A percentile compares a stretch with the other conserved stretches of the same genome.
phyloP scores from a whole-genome alignment of 2,797 vertebrate species.

The Phoxinus dragarum region DNA sequence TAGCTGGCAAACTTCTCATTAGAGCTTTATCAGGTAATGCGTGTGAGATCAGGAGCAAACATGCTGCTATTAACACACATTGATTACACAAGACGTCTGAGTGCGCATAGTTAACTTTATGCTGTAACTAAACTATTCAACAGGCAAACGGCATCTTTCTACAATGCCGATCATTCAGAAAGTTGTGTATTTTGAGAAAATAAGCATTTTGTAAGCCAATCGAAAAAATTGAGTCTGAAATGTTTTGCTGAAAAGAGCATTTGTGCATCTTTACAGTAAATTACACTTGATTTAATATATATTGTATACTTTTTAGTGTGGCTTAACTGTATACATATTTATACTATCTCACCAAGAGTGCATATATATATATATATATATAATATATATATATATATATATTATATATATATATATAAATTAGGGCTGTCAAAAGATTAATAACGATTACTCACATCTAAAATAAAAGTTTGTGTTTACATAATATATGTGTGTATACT shows the following conservation, averaged over 20 bases:
- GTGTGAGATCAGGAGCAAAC: conserved; percentile 8
- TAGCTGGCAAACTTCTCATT: conserved; percentile 1
- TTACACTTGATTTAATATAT: neutral
- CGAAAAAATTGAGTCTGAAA: neutral
- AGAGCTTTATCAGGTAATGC: conserved; percentile 22
- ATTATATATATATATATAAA: too few species aligned
- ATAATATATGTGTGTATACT: too few species aligned
- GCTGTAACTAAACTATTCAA: neutral
- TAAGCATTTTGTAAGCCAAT: neutral
- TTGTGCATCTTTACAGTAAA: neutral
- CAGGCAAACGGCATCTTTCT: neutral
- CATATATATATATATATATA: too few species aligned
- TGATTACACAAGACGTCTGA: conserved; percentile 9
- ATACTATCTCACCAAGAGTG: neutral
- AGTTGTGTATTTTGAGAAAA: neutral
- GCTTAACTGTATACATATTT: neutral
- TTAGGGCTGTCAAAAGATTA: too few species aligned
- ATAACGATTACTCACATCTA: too few species aligned
- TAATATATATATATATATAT: too few species aligned
- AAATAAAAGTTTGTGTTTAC: too few species aligned
- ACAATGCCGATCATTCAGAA: neutral
- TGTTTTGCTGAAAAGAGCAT: neutral
- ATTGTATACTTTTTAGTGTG: neutral
- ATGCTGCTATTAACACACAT: neutral
- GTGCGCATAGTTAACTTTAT: neutral